A percentile compares a stretch with the other conserved stretches of the same genome.
Conservation (phyloP, 2,797 vertebrate genomes). For the Amazona finschi region DNA sequence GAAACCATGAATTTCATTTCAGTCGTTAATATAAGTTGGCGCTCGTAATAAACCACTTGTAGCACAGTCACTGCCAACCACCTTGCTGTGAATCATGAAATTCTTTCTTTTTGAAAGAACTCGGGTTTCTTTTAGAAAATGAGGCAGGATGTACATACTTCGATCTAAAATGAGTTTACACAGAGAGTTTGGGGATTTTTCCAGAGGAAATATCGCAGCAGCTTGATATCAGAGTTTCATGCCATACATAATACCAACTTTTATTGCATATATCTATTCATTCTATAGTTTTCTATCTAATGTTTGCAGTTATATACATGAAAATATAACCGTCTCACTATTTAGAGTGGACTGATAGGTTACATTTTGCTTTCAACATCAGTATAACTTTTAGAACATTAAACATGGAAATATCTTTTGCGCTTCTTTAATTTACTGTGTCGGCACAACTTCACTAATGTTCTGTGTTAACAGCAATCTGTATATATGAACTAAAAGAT, state of each 20-base stretch:
- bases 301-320: constrained; percentile 26
- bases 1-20: neutral
- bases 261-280: neutral
- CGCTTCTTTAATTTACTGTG: neutral
- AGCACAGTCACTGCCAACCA: neutral
- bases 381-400: neutral
- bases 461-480: neutral
- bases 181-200: constrained; percentile 43
- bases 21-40: neutral
- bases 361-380: constrained; percentile 6
- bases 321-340: neutral
- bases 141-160: constrained; percentile 79
- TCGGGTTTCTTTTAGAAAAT: constrained; percentile 77
- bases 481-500: neutral
- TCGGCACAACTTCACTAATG: neutral
- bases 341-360: neutral
- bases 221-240: neutral
- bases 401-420: neutral
- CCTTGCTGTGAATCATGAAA: neutral
- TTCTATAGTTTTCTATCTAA: constrained; percentile 13
- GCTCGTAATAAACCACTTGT: neutral
- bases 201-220: neutral
- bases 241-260: neutral
- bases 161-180: constrained; percentile 83
- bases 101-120: neutral